Evolutionary conservation across 2,113 vertebrate genomes (phyloP), one percentile per base, ranked within the genome.

Genomic region (Myotis lucifugus): DNA sequence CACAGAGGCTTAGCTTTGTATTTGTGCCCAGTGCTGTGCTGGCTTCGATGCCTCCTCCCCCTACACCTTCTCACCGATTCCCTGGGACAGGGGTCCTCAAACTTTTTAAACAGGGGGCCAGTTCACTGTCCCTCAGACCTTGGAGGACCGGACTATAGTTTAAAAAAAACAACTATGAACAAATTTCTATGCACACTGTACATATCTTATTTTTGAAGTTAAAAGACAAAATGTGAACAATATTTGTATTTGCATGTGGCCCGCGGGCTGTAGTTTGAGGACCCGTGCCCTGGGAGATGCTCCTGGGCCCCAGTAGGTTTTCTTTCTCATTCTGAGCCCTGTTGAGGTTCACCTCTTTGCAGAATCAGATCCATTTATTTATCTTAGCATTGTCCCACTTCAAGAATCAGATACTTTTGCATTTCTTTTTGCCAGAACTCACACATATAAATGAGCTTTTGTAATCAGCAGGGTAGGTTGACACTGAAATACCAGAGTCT

Each of bases 1-100:
- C 40, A 15, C 5, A 0, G 2, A 9, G 18, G 32, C n/a, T 46
- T 13, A 1, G 15, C 46, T 40, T 15, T 64, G 37, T 50, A 0
- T 42, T 19, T n/a, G 9, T 2, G 1, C 9, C 19, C n/a, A 4
- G 13, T 1, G 5, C 40, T 52, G 11, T 29, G 29, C 19, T 34
- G 46, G 69, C 46, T 56, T 8, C 13, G 8, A 7, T 27, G 37
- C 34, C 37, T n/a, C 12, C 3, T 25, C 32, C 0, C 1, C 14
- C 21, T 0, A 3, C 5, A 1, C 66, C 18, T 23, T 19, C 25
- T 78, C 21, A 6, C 27, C 8, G 46, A 37, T 37, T 37, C 37
- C 37, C 37, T 37, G 37, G 37, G 37, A 37, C 37, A 37, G 37
- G 37, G 37, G 37, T 37, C 37, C 37, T 37, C 37, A 37, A 37